Evolutionary conservation across 2,888 invertebrate species (phyloP).

Genomic region (Flexamia atlantica): DNA sequence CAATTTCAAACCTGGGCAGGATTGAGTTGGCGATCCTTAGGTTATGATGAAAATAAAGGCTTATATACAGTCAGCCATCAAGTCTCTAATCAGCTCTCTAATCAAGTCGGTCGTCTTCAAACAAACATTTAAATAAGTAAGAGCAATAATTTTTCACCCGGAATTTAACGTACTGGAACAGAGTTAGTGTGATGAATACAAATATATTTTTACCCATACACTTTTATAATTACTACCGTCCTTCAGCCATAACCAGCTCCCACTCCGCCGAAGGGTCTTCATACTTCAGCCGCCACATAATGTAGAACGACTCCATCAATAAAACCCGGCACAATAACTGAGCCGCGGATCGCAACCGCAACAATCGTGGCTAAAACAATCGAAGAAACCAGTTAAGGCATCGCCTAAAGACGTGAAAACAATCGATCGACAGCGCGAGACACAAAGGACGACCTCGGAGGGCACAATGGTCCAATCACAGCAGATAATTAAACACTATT

Average conservation of each 20-base stretch:
- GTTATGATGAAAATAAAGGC: no score
- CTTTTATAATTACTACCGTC: not conserved
- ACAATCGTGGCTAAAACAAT: constrained; percentile 47
- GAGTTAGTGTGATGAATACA: no score
- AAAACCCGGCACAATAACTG: not conserved
- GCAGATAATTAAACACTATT: constrained; percentile 53
- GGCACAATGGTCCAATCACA: constrained; percentile 42
- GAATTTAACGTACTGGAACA: no score
- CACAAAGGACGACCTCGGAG: constrained; percentile 32
- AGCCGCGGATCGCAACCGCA: not conserved
- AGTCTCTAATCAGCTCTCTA: no score
- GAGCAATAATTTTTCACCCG: no score
- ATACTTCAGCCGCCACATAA: not conserved
- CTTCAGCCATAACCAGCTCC: not conserved
- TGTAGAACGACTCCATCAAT: constrained; percentile 23
- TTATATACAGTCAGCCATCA: no score
- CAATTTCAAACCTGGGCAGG: no score
- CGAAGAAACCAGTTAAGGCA: constrained; percentile 48
- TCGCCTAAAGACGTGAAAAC: constrained; percentile 54
- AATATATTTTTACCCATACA: no score
- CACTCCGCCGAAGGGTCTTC: not conserved
- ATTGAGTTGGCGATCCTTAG: no score
- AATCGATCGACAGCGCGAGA: constrained; percentile 28
- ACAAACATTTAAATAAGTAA: no score
- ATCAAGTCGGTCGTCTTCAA: no score